A percentile compares a stretch with the other conserved stretches of the same genome.
Evolutionary conservation across 2,888 invertebrate species (phyloP).

Genomic region (Piscicola geometra): DNA sequence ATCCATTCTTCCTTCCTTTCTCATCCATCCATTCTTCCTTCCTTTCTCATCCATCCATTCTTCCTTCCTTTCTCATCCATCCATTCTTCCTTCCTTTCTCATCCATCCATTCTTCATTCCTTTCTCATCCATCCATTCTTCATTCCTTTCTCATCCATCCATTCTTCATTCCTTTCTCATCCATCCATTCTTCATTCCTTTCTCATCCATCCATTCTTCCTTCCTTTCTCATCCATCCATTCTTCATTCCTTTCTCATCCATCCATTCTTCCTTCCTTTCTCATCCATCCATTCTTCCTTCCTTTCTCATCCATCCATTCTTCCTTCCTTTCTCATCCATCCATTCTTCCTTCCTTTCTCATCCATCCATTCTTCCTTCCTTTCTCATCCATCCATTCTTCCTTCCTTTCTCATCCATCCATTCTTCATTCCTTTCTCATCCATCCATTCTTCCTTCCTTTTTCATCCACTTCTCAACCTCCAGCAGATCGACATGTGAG

Average conservation of each 20-base stretch:
- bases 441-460: too few relatives aligned
- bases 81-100: not conserved
- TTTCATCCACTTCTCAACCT: too few relatives aligned
- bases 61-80: not conserved
- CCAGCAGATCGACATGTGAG: not conserved
- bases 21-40: not conserved
- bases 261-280: not conserved
- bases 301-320: not conserved
- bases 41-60: not conserved
- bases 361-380: too few relatives aligned
- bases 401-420: too few relatives aligned
- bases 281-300: too few relatives aligned
- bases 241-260: not conserved
- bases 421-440: too few relatives aligned
- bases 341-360: too few relatives aligned
- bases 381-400: too few relatives aligned
- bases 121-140: not conserved
- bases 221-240: slow-evolving; percentile 45
- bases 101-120: not conserved
- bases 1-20: not conserved
- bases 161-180: not conserved
- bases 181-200: not conserved
- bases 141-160: not conserved
- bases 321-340: too few relatives aligned
- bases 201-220: slow-evolving; percentile 44